Base-by-base conservation (phyloP, 2,888 invertebrate species). In the Argynnis bischoffii region DNA sequence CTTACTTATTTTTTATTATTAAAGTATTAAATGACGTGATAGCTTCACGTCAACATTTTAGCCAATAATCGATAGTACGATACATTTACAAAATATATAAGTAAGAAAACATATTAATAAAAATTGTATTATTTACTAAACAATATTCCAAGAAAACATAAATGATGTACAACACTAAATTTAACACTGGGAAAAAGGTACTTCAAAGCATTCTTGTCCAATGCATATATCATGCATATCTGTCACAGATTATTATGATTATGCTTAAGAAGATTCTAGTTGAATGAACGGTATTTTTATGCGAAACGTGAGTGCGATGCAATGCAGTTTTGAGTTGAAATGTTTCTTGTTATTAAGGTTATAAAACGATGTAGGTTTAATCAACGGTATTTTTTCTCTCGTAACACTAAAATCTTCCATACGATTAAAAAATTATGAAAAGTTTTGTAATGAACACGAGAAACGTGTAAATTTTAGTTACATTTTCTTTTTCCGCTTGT, bases 221-320 rank as follows among this genome's bases (percentile, higher is more conserved):
- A 50, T 51, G 50, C 8, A 59, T 47, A 26, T 16, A 48, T 60
- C 54, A 54, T 26, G 46, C 53, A 35, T 21, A 48, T 48, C 31
- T 16, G 47, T 47, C 47, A 57, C 47, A 65, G 21, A 8, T 47
- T 59, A 41, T 41, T n/a, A 60, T 35, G 41, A 18, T 59, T 46
- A 54, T 59, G 35, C 3, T 6, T 46, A 48, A 48, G 53, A 54
- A 48, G 47, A 55, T 18, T 50, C 55, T 60, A 80, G 76, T 80
- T 78, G 77, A 74, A 78, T 78, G 51, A 56, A 64, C 65, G 64
- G 60, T 54, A 60, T 55, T 57, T 67, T 53, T 35, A 16, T 35
- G 18, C 56, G 16, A 56, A 46, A 64, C 53, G 50, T 55, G 55
- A 69, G 57, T 57, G 47, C 21, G 15, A 55, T 64, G 64, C 55